Evolutionary conservation across 2,888 invertebrate genomes (phyloP).

Genomic region (Arge pagana): DNA sequence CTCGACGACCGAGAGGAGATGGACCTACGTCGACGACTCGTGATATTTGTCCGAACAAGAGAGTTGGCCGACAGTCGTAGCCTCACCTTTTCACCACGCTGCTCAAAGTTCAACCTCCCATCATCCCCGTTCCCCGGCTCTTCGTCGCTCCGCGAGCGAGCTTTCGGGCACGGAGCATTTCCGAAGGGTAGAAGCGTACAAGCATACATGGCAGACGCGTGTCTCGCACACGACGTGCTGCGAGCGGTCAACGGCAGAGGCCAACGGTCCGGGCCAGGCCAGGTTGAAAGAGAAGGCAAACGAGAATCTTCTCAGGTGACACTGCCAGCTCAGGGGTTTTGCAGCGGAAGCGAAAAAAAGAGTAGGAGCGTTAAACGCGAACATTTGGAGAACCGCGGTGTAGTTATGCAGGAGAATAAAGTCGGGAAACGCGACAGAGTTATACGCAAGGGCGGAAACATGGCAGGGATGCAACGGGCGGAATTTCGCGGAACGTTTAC

Average conservation of each 20-base stretch:
- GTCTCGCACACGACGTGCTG: no score
- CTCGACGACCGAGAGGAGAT: no score
- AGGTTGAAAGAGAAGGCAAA: neutral
- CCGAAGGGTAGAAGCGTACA: no score
- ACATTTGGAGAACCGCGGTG: constrained; percentile 15
- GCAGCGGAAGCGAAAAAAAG: constrained; percentile 17
- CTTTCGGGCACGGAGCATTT: no score
- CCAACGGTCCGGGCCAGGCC: constrained; percentile 2
- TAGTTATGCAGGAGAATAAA: constrained; percentile 5
- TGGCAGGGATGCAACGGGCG: constrained; percentile 5
- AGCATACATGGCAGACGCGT: constrained; percentile 1
- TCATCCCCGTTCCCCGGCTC: no score
- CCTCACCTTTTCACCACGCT: constrained; percentile 38
- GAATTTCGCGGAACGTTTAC: constrained; percentile 32
- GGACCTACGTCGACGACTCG: constrained; percentile 35
- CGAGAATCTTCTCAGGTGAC: constrained; percentile 5
- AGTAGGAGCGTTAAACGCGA: constrained; percentile 19
- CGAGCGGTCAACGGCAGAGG: constrained; percentile 17
- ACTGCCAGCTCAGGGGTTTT: constrained; percentile 14
- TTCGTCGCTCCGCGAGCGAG: no score
- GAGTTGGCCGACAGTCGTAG: constrained; percentile 27
- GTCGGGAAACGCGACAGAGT: constrained; percentile 10
- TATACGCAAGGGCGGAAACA: neutral
- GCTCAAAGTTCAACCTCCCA: constrained; percentile 39
- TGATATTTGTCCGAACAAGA: constrained; percentile 39